These are phyloP conservation scores for Petrocephalus sullivani DNA, from an alignment of 2,797 vertebrate species.

Conservation along the genomic window DNA sequence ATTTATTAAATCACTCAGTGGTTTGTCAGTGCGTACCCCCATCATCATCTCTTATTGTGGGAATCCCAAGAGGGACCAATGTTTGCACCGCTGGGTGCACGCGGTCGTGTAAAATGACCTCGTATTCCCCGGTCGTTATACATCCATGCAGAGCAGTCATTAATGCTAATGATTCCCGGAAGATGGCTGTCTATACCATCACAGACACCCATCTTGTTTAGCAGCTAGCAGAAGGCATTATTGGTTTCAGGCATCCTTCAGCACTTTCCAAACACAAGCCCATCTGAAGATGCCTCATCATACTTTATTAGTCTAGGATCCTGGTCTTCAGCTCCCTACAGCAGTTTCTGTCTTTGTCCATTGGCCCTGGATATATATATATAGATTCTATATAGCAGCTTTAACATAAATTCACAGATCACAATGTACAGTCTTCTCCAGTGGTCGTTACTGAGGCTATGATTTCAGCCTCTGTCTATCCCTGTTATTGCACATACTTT, in stretches of 20 bases:
- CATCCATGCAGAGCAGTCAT: neutral
- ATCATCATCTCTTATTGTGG: neutral
- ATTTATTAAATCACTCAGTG: neutral
- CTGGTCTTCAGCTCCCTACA: neutral
- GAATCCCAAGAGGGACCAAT: neutral
- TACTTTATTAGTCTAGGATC: neutral
- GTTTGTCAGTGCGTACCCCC: neutral
- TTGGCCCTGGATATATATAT: neutral
- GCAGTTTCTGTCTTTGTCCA: neutral
- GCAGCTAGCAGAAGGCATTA: neutral
- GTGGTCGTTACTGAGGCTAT: neutral
- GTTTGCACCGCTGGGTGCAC: neutral
- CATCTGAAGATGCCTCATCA: neutral
- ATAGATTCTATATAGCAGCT: neutral
- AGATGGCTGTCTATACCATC: neutral
- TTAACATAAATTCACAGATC: neutral
- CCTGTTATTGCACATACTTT: neutral
- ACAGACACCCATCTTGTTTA: neutral
- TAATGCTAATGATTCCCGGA: neutral
- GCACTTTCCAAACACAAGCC: neutral
- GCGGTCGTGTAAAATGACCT: neutral
- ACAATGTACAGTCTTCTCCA: neutral
- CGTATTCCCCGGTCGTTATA: neutral
- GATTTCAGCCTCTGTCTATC: neutral
- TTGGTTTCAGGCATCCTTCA: neutral